phyloP scores from a whole-genome alignment of 1,140 invertebrate species.

The Nasonia vitripennis region DNA sequence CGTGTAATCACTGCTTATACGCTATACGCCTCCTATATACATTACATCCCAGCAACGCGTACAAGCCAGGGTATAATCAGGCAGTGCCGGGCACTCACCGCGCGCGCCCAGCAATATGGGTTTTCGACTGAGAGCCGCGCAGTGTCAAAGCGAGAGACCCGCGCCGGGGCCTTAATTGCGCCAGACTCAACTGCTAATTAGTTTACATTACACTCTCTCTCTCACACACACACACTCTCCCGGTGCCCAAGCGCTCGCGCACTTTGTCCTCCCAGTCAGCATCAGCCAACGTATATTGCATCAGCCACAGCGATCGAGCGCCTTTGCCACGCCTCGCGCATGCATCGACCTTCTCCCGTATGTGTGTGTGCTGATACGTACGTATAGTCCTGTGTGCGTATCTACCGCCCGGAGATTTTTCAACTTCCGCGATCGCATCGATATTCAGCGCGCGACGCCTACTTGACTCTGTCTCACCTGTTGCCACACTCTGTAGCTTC shows the following conservation, averaged over 20 bases:
- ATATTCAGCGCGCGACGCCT: background rate
- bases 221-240: conserved; percentile 55
- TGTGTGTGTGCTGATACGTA: background rate
- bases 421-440: background rate
- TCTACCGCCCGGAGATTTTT: background rate
- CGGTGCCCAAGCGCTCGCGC: background rate
- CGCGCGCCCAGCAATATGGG: background rate
- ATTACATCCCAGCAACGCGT: no score
- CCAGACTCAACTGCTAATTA: conserved; percentile 73
- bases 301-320: background rate
- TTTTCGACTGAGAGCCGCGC: conserved; percentile 16
- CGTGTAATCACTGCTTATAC: no score
- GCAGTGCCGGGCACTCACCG: conserved; percentile 19
- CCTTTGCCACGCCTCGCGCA: background rate
- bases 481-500: background rate
- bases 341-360: background rate
- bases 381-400: no score
- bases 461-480: background rate
- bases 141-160: conserved; percentile 71
- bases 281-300: background rate
- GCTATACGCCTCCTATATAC: no score
- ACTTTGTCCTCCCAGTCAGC: background rate
- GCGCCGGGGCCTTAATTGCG: conserved; percentile 70
- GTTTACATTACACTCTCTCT: conserved; percentile 72
- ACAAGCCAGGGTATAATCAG: background rate